These are phyloP conservation scores for Bufotes viridis DNA, from an alignment of 2,797 vertebrate genomes.

Conservation along the genomic window DNA sequence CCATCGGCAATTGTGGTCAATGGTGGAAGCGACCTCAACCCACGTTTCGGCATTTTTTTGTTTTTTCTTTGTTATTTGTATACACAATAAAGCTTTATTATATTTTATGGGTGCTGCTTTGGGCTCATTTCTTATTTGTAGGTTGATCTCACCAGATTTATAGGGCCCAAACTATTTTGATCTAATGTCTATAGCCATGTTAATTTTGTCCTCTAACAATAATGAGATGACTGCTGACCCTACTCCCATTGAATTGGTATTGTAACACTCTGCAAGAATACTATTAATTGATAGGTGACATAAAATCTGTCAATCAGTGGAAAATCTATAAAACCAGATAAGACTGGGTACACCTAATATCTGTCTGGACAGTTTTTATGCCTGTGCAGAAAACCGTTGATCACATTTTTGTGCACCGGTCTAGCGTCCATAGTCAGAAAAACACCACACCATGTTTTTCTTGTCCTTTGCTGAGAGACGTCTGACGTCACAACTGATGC, in stretches of 20 bases:
- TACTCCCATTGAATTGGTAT: neutral
- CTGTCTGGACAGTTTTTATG: neutral
- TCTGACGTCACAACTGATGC: neutral
- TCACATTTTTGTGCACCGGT: neutral
- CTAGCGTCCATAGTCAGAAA: no score
- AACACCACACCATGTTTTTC: no score
- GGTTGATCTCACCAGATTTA: neutral
- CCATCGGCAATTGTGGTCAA: no score
- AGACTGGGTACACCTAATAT: neutral
- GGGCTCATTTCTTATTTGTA: no score
- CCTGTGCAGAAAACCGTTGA: neutral
- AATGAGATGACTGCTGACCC: neutral
- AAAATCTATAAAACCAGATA: neutral
- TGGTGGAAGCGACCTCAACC: no score
- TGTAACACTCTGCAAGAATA: neutral
- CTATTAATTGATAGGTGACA: neutral
- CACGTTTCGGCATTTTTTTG: no score
- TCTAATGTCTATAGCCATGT: neutral
- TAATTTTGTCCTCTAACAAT: neutral
- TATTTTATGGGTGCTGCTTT: no score
- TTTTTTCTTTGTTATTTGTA: no score
- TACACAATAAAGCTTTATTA: no score
- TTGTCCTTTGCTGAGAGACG: neutral
- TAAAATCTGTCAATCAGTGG: neutral
- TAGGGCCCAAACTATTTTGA: neutral